These are phyloP conservation scores for Isotomurus palustris DNA, from an alignment of 2,888 invertebrate genomes.

Conservation along the genomic window DNA sequence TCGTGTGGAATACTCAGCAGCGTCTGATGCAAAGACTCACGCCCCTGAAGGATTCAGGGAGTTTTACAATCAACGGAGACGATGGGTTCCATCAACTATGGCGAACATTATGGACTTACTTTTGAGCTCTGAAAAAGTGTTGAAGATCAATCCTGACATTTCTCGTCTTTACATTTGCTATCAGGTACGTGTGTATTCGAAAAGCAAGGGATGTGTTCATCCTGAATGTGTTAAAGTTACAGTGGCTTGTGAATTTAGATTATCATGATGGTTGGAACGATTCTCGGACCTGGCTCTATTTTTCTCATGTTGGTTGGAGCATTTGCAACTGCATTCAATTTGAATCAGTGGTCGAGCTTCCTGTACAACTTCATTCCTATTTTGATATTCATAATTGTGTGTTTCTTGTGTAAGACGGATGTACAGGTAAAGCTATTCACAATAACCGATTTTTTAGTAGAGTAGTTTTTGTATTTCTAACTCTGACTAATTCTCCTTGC, in stretches of 20 bases:
- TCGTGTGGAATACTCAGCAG: slow-evolving; percentile 52
- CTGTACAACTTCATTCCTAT: slow-evolving; percentile 65
- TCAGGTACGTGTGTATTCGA: slow-evolving; percentile 43
- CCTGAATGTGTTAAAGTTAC: neutral
- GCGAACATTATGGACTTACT: slow-evolving; percentile 58
- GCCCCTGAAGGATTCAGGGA: slow-evolving; percentile 57
- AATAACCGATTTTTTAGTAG: slow-evolving; percentile 34
- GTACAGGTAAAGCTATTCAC: slow-evolving; percentile 57
- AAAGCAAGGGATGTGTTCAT: neutral
- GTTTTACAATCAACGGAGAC: slow-evolving; percentile 57
- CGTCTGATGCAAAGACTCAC: slow-evolving; percentile 50
- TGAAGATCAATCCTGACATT: slow-evolving; percentile 55
- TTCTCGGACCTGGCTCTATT: slow-evolving; percentile 76
- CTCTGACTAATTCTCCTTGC: slow-evolving; percentile 35
- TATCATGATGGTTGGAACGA: slow-evolving; percentile 61
- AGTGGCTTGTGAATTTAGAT: slow-evolving; percentile 10
- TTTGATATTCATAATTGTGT: slow-evolving; percentile 61
- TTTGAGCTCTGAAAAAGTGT: slow-evolving; percentile 52
- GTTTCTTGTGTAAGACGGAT: slow-evolving; percentile 63
- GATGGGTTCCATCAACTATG: slow-evolving; percentile 59
- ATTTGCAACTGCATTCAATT: slow-evolving; percentile 69
- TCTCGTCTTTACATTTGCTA: slow-evolving; percentile 51
- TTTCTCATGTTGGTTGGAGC: slow-evolving; percentile 79
- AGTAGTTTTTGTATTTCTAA: neutral
- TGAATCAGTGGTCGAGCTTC: slow-evolving; percentile 65